These are phyloP conservation scores for Scopus umbretta DNA, from an alignment of 2,113 vertebrate genomes.

Conservation along the genomic window DNA sequence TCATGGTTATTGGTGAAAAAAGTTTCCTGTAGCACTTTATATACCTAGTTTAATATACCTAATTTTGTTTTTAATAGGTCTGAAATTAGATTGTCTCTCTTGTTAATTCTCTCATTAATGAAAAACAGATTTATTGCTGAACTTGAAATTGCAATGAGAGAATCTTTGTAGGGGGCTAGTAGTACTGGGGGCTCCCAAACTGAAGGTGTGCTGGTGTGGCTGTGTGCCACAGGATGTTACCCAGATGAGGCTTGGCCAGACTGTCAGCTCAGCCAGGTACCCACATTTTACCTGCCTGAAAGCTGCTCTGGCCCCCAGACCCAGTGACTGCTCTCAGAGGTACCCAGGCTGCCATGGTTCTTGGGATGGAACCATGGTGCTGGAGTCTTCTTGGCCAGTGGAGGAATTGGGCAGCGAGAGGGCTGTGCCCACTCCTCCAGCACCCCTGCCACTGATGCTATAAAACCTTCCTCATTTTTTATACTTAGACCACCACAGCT, in stretches of 20 bases:
- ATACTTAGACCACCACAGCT: background rate
- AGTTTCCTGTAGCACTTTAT: slow-evolving; percentile 3
- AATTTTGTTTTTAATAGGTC: slow-evolving; percentile 47
- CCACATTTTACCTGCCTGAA: rapidly evolving
- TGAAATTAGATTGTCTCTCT: slow-evolving; percentile 37
- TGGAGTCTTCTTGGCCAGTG: background rate
- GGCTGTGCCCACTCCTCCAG: background rate
- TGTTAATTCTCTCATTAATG: slow-evolving; percentile 50
- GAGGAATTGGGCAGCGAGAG: rapidly evolving
- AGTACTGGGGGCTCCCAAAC: background rate
- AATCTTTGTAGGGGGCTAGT: background rate
- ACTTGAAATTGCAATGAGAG: background rate
- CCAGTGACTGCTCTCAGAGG: rapidly evolving
- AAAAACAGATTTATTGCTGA: slow-evolving; percentile 38
- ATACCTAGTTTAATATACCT: slow-evolving; percentile 18
- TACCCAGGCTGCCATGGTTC: background rate
- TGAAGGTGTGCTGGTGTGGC: background rate
- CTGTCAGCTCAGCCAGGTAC: too few species aligned
- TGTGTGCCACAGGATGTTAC: rapidly evolving
- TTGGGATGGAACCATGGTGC: rapidly evolving
- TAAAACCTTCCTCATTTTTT: background rate
- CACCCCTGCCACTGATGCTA: rapidly evolving
- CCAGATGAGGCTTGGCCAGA: rapidly evolving
- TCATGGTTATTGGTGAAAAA: background rate
- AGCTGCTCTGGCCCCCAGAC: background rate